phyloP scores from a whole-genome alignment of 2,888 invertebrate genomes.

The Synanthedon vespiformis region DNA sequence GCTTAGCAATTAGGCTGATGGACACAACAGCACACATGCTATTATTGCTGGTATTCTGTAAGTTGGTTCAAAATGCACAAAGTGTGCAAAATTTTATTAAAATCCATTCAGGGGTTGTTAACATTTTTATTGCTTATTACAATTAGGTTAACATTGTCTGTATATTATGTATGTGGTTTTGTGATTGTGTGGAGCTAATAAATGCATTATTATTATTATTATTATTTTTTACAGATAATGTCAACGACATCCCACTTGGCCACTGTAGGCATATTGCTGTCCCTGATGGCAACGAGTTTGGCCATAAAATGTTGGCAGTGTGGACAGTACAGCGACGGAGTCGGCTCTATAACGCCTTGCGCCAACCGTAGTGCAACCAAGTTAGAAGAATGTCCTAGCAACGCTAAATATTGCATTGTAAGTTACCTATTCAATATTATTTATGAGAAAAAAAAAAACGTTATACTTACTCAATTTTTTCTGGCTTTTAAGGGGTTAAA shows the following conservation, averaged over 20 bases:
- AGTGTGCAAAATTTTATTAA: too few relatives aligned
- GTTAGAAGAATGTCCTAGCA: slow-evolving; percentile 76
- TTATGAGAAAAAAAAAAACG: too few relatives aligned
- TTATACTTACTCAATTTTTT: too few relatives aligned
- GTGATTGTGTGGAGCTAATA: too few relatives aligned
- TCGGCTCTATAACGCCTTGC: slow-evolving; percentile 87
- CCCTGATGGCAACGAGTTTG: slow-evolving; percentile 22
- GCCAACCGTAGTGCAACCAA: slow-evolving; percentile 80
- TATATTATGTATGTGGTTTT: too few relatives aligned
- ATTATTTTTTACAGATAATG: slow-evolving; percentile 28
- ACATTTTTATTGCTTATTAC: slow-evolving; percentile 1
- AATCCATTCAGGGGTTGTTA: neutral
- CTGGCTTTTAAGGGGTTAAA: too few relatives aligned
- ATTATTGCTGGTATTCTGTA: too few relatives aligned
- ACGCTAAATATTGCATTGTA: slow-evolving; percentile 79
- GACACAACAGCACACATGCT: too few relatives aligned
- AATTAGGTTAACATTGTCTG: too few relatives aligned
- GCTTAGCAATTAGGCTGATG: too few relatives aligned
- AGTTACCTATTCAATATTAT: slow-evolving; percentile 46
- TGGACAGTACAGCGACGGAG: slow-evolving; percentile 87
- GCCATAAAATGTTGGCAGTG: slow-evolving; percentile 80
- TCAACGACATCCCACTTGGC: slow-evolving; percentile 18
- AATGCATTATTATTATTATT: too few relatives aligned
- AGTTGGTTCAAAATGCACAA: too few relatives aligned
- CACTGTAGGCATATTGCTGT: slow-evolving; percentile 17